Conservation (phyloP, 1,140 invertebrate genomes). For the Drosophila littoralis region DNA sequence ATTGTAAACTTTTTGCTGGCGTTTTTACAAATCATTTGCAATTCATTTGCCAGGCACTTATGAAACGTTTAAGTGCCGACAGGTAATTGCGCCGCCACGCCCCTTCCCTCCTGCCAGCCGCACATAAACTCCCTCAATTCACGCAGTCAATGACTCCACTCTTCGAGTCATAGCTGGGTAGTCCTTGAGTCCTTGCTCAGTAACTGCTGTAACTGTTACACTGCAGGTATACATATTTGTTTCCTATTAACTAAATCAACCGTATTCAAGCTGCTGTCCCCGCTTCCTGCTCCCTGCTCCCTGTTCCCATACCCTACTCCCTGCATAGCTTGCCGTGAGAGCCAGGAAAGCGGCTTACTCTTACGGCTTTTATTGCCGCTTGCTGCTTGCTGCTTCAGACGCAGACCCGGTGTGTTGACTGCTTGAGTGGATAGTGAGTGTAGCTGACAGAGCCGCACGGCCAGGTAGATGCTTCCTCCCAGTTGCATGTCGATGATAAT, state of each 20-base stretch:
- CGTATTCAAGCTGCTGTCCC: constrained; percentile 59
- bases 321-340: not conserved
- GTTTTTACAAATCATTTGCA: constrained; percentile 77
- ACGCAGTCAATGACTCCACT: constrained; percentile 50
- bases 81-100: constrained; percentile 61
- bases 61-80: constrained; percentile 71
- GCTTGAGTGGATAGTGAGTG: constrained; percentile 51
- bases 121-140: constrained; percentile 31
- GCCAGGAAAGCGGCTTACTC: constrained; percentile 60
- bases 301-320: no score
- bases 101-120: not conserved
- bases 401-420: constrained; percentile 36
- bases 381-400: constrained; percentile 29
- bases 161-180: not conserved
- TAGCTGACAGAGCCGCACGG: not conserved
- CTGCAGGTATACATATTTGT: constrained; percentile 53
- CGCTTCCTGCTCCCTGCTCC: not conserved
- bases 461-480: constrained; percentile 42
- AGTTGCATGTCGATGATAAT: constrained; percentile 55
- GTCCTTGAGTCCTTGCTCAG: constrained; percentile 4
- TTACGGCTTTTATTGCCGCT: constrained; percentile 49
- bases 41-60: constrained; percentile 71
- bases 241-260: constrained; percentile 73
- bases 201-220: constrained; percentile 15
- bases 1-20: constrained; percentile 53